Evolutionary conservation across 1,140 invertebrate genomes (phyloP).

Genomic region (Heliconius hewitsoni): DNA sequence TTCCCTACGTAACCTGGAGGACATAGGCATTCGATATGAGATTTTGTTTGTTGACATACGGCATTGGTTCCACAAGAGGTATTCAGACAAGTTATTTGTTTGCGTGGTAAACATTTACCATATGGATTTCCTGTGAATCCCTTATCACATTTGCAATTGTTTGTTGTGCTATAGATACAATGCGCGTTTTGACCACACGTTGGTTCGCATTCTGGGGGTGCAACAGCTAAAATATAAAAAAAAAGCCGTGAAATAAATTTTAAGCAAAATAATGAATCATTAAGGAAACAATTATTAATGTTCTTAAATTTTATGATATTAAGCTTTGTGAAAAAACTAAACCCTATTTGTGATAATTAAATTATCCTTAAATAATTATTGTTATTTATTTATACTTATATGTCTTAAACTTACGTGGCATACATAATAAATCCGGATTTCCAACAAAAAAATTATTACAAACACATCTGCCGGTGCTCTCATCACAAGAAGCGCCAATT

Average conservation of each 20-base stretch:
- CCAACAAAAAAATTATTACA: conserved; percentile 94
- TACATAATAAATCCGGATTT: conserved; percentile 93
- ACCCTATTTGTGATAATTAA: too few relatives aligned
- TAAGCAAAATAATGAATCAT: too few relatives aligned
- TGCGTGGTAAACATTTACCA: conserved; percentile 86
- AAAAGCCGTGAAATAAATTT: too few relatives aligned
- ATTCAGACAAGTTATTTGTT: conserved; percentile 87
- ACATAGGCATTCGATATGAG: conserved; percentile 90
- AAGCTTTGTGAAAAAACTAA: too few relatives aligned
- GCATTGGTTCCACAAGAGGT: conserved; percentile 89
- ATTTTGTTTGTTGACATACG: conserved; percentile 87
- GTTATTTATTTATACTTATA: neutral
- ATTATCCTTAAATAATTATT: neutral
- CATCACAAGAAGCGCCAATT: conserved; percentile 88
- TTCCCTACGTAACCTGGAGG: conserved; percentile 91
- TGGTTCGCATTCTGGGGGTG: conserved; percentile 90
- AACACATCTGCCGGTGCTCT: conserved; percentile 89
- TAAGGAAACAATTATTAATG: too few relatives aligned
- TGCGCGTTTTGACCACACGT: conserved; percentile 91
- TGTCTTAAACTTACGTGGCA: conserved; percentile 89
- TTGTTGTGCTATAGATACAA: conserved; percentile 90
- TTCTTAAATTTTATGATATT: too few relatives aligned
- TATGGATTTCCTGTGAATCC: conserved; percentile 94
- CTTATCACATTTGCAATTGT: conserved; percentile 91
- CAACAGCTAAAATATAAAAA: conserved; percentile 83